Conservation (phyloP, 2,888 invertebrate species). For the Cephalotes varians region DNA sequence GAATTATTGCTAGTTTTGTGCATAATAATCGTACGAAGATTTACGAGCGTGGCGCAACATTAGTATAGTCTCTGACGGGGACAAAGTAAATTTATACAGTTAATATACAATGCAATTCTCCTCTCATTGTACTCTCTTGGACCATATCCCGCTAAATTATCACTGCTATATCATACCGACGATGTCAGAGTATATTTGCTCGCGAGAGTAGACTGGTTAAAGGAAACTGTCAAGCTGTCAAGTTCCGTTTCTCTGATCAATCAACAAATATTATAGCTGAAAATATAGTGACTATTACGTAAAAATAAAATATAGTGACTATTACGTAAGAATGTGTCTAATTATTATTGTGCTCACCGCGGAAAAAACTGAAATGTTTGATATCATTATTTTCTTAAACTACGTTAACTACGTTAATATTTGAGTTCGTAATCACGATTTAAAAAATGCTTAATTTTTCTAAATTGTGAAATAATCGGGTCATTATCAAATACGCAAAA, state of each 20-base stretch:
- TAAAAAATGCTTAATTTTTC: neutral
- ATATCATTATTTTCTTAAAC: neutral
- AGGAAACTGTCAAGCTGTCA: slow-evolving; percentile 41
- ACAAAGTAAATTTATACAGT: slow-evolving; percentile 52
- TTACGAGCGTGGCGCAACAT: slow-evolving; percentile 20
- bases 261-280: slow-evolving; percentile 25
- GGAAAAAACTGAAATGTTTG: neutral
- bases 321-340: neutral
- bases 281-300: slow-evolving; percentile 10
- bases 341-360: neutral
- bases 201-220: slow-evolving; percentile 36
- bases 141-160: slow-evolving; percentile 33
- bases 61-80: slow-evolving; percentile 4
- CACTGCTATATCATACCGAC: slow-evolving; percentile 42
- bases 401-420: neutral
- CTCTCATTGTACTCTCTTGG: slow-evolving; percentile 29
- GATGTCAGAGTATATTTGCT: slow-evolving; percentile 53
- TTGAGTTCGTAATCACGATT: neutral
- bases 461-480: slow-evolving; percentile 2
- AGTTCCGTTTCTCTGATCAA: slow-evolving; percentile 26
- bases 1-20: neutral
- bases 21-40: slow-evolving; percentile 15
- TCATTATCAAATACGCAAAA: neutral
- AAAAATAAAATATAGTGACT: slow-evolving; percentile 21
- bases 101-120: slow-evolving; percentile 43